Evolutionary conservation across 2,113 vertebrate species (phyloP).

Genomic region (Brienomyrus longianalis): DNA sequence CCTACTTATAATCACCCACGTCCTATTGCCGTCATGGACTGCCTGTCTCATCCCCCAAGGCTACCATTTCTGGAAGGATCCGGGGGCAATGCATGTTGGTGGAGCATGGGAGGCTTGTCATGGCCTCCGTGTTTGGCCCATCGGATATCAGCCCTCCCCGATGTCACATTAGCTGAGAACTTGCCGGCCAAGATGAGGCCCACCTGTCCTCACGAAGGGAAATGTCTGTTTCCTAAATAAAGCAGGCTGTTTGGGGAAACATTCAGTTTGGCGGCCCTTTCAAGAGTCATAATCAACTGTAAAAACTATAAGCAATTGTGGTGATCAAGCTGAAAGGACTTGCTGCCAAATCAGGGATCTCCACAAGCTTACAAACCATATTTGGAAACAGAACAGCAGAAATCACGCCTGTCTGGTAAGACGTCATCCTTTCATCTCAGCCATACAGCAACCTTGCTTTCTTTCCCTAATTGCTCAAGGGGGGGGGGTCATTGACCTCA

Average conservation of each 20-base stretch:
- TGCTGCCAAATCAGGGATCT: neutral
- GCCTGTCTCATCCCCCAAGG: neutral
- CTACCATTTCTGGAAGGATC: neutral
- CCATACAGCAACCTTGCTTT: neutral
- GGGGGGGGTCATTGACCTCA: slow-evolving; percentile 6
- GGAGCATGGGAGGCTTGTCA: neutral
- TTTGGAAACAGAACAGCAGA: neutral
- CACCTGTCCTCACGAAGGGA: neutral
- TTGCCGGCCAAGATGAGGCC: neutral
- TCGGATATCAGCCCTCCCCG: neutral
- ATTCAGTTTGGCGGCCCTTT: neutral
- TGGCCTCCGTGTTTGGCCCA: neutral
- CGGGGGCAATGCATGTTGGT: neutral
- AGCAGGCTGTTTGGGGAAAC: neutral
- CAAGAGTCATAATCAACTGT: neutral
- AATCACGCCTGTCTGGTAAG: neutral
- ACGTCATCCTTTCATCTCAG: neutral
- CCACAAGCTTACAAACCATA: neutral
- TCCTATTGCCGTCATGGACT: neutral
- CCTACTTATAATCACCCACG: neutral
- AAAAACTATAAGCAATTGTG: neutral
- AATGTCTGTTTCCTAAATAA: neutral
- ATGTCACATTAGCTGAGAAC: neutral
- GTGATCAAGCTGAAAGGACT: neutral
- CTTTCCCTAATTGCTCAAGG: neutral